Evolutionary conservation across 30 jellyfish, hydroid and myxozoan genomes (phyloP), one percentile per base, ranked within the genome.

Genomic region (Chrysaora quinquecirrha): DNA sequence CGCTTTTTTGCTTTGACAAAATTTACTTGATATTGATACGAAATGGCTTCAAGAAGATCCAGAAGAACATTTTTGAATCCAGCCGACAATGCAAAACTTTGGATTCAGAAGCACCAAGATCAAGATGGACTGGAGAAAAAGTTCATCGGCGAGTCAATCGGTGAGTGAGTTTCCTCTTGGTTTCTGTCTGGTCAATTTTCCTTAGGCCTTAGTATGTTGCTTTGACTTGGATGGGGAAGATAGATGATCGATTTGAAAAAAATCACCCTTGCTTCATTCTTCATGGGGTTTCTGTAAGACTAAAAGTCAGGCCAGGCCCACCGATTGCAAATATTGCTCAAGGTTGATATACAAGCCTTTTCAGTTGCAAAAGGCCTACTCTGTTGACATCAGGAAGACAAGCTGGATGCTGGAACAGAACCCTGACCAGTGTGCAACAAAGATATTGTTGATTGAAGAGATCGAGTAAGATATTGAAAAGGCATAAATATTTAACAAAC

Each of bases 171-270:
- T 38, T 38, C 54, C 14, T 38, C 54, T 38, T 38, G 54, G 54
- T 38, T 38, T 38, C 54, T 38, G 54, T 14, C 54, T 38, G 54
- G 54, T 14, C 54, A 38, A 38, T 38, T 38, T 38, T 38, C 14
- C 54, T 38, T 38, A 38, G 54, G 54, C 54, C 54, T 38, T 38
- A 38, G 54, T 38, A 38, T 38, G 54, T 38, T 38, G 54, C 54
- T 38, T 38, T 38, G 54, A 38, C 54, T 38, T 38, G 54, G 54
- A 38, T 38, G 54, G 54, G 54, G 54, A 38, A 38, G 54, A 38
- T 38, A 38, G 54, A 38, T 38, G 54, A 38, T 38, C 14, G 54
- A 38, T 38, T 38, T 38, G 54, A 38, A 38, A n/a, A n/a, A 38
- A 38, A 14, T 38, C 54, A 38, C 54, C 54, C 54, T 38, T 38